phyloP scores from a whole-genome alignment of 2,888 invertebrate genomes.

The Icerya purchasi region DNA sequence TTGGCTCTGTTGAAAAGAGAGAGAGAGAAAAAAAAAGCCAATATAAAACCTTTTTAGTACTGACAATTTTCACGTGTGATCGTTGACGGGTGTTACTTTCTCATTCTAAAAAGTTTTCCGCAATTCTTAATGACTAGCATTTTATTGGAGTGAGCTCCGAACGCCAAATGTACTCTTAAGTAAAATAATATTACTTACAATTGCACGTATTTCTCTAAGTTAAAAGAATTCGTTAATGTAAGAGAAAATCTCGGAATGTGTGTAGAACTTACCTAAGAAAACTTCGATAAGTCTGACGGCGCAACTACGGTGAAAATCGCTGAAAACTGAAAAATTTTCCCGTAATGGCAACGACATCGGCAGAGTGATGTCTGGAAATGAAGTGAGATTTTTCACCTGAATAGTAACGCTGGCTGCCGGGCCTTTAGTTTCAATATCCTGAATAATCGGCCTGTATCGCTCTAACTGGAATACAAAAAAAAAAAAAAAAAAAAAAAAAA shows the following conservation, averaged over 20 bases:
- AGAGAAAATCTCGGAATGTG: too few species aligned
- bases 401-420: background rate
- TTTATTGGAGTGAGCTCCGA: too few species aligned
- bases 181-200: too few species aligned
- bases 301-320: conserved; percentile 44
- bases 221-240: too few species aligned
- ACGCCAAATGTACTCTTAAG: too few species aligned
- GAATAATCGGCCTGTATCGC: conserved; percentile 34
- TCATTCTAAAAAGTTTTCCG: background rate
- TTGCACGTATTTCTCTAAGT: too few species aligned
- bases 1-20: conserved; percentile 39
- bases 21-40: background rate
- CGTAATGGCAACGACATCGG: conserved; percentile 39
- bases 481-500: background rate
- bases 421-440: conserved; percentile 22
- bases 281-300: conserved; percentile 46
- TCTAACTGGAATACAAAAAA: conserved; percentile 26
- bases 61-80: too few species aligned
- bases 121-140: too few species aligned
- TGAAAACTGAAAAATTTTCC: conserved; percentile 53
- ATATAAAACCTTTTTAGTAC: too few species aligned
- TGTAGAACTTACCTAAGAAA: conserved; percentile 39
- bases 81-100: too few species aligned
- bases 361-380: conserved; percentile 36
- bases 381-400: background rate